Percentiles rank a stretch among this genome's conserved stretches.
Conservation (phyloP, 2,888 invertebrate genomes). For the Drosophila peninsularis region DNA sequence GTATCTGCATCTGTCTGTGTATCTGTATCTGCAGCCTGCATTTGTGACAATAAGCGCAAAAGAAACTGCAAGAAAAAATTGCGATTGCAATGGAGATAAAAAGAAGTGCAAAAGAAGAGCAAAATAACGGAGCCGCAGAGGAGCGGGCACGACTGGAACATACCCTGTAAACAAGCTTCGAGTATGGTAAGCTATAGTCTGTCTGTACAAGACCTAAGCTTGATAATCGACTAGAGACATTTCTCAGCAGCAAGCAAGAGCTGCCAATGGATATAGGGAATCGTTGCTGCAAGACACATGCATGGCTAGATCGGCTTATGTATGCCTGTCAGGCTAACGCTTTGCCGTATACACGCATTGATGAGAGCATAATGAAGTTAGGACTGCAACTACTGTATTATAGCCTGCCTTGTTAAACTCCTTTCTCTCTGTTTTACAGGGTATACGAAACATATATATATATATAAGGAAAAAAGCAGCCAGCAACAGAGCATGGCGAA, state of each 20-base stretch:
- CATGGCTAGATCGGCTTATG: background rate
- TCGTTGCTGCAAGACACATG: background rate
- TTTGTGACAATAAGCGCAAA: conserved; percentile 67
- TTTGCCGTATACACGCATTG: too few species aligned
- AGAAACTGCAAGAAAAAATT: conserved; percentile 30
- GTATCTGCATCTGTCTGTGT: conserved; percentile 17
- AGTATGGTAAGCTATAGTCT: too few species aligned
- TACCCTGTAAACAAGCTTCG: background rate
- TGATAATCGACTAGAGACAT: background rate
- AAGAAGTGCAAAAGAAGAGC: conserved; percentile 10
- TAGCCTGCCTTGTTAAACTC: too few species aligned
- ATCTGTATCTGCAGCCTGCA: conserved; percentile 49
- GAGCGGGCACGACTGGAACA: background rate
- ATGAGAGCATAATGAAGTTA: too few species aligned
- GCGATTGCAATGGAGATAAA: conserved; percentile 32
- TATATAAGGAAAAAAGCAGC: conserved; percentile 15
- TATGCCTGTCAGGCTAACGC: too few species aligned
- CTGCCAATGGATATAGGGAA: too few species aligned
- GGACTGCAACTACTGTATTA: too few species aligned
- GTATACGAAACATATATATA: conserved; percentile 3
- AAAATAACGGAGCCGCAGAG: background rate
- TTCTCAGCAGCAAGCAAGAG: background rate
- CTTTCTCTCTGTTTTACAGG: background rate
- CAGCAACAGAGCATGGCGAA: conserved; percentile 40
- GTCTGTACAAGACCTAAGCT: too few species aligned